Conservation (phyloP, 2,888 invertebrate genomes). For the Mesorhabditis spiculigera region DNA sequence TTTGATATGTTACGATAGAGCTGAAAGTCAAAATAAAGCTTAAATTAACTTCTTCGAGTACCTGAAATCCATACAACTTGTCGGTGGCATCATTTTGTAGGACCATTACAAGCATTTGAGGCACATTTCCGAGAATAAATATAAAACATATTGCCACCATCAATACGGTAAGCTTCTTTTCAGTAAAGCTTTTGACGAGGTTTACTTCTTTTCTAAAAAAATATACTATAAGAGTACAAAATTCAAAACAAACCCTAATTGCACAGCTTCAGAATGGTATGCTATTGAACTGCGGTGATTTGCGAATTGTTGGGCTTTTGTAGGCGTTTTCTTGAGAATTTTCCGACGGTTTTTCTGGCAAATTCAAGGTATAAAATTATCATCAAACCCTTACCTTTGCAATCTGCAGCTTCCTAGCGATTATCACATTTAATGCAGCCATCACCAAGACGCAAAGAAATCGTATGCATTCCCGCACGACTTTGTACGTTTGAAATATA, state of each 20-base stretch:
- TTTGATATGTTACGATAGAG: slow-evolving; percentile 55
- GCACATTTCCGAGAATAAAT: slow-evolving; percentile 54
- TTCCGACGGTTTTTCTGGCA: slow-evolving; percentile 29
- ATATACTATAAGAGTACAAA: neutral
- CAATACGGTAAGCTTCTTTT: slow-evolving; percentile 51
- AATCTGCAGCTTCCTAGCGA: slow-evolving; percentile 44
- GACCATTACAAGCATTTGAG: slow-evolving; percentile 55
- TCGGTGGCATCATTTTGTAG: slow-evolving; percentile 49
- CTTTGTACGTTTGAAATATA: slow-evolving; percentile 49
- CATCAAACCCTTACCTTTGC: slow-evolving; percentile 33
- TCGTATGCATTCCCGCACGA: slow-evolving; percentile 46
- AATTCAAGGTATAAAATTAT: neutral
- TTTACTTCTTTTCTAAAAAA: slow-evolving; percentile 28
- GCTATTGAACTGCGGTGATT: neutral
- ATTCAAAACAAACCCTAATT: slow-evolving; percentile 10
- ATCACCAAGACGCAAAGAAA: slow-evolving; percentile 46
- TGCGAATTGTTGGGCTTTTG: slow-evolving; percentile 9
- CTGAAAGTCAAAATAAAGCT: slow-evolving; percentile 28
- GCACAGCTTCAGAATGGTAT: slow-evolving; percentile 5
- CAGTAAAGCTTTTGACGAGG: slow-evolving; percentile 47
- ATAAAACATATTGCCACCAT: slow-evolving; percentile 55
- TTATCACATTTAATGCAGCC: slow-evolving; percentile 46
- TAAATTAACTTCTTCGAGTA: slow-evolving; percentile 10
- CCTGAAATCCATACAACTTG: slow-evolving; percentile 47
- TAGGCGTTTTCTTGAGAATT: neutral